Percentiles rank a stretch among this genome's conserved stretches.
Conservation (phyloP, 2,113 vertebrate genomes). For the Passer montanus region DNA sequence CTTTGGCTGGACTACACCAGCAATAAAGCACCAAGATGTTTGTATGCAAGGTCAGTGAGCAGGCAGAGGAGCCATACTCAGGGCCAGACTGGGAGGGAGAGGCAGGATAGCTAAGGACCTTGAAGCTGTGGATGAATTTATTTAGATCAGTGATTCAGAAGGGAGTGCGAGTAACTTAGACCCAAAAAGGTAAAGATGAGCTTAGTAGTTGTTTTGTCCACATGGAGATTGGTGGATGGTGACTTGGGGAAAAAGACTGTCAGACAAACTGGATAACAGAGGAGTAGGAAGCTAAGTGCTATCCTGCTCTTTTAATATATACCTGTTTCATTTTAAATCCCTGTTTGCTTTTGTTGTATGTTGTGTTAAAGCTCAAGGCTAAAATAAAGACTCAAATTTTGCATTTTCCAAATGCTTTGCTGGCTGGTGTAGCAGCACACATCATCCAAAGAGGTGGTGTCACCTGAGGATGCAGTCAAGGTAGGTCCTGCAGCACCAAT, state of each 20-base stretch:
- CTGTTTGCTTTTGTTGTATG: not conserved
- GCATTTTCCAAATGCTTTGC: not conserved
- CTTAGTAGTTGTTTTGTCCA: not conserved
- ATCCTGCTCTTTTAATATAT: not conserved
- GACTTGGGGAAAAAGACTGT: not conserved
- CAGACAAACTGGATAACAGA: not conserved
- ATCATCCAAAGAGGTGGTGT: not conserved
- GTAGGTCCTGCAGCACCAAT: not conserved
- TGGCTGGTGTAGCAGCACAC: rapidly evolving
- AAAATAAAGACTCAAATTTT: not conserved
- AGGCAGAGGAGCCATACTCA: rapidly evolving
- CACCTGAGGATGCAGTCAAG: not conserved
- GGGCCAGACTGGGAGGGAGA: not conserved
- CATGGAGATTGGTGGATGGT: not conserved
- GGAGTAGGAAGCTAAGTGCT: not conserved
- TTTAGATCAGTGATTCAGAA: not conserved
- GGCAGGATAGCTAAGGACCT: not conserved
- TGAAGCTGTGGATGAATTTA: not conserved
- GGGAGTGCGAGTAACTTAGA: not conserved
- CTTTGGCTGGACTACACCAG: not conserved
- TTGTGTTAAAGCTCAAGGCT: not conserved
- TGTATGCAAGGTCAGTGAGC: not conserved
- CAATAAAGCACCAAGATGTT: not conserved
- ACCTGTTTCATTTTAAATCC: not conserved
- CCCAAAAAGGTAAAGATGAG: not conserved